Evolutionary conservation across 2,113 vertebrate genomes (phyloP), one percentile per base, ranked within the genome.

Genomic region (Ameiurus melas): DNA sequence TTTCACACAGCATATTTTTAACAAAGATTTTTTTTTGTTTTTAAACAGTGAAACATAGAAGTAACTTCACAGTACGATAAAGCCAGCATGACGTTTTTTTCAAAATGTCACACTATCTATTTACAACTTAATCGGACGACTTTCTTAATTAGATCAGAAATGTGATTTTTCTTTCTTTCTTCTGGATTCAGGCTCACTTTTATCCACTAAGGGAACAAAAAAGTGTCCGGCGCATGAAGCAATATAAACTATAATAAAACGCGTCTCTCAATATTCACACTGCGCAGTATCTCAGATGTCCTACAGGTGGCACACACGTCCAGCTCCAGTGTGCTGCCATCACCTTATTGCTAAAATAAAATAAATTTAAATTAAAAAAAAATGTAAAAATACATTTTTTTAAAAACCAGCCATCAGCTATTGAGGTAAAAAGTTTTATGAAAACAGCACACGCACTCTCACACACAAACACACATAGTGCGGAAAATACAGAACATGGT

Each of bases 361-460:
- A 33, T 22, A 60, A 16, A 36, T n/a, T n/a, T 36, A 87, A 81
- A 51, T 58, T 78, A 70, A n/a, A 39, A 47, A 47, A 7, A 47
- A 47, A 47, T 47, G 3, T 43, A 43, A 43, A 43, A 43, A 43
- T 43, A 43, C 4, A 5, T 43, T 43, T 7, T 43, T 47, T 47
- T 47, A 47, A 33, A 64, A 75, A 60, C 9, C 71, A 55, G 30
- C 2, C 30, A 39, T 71, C 70, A 90, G 22, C 20, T 85, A 33
- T 62, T 89, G 89, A 90, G 87, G 86, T 89, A 91, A 84, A 85
- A 90, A 90, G 83, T 89, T 91, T 91, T 90, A 91, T 91, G 91
- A 85, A 89, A 90, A 83, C 88, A 85, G 78, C 87, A 87, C 87
- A 87, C 78, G 73, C 62, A 85, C 70, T 58, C 86, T 58, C 88